Evolutionary conservation across 2,888 invertebrate species (phyloP), one percentile per base, ranked within the genome.

Genomic region (Ormyrus labotus): DNA sequence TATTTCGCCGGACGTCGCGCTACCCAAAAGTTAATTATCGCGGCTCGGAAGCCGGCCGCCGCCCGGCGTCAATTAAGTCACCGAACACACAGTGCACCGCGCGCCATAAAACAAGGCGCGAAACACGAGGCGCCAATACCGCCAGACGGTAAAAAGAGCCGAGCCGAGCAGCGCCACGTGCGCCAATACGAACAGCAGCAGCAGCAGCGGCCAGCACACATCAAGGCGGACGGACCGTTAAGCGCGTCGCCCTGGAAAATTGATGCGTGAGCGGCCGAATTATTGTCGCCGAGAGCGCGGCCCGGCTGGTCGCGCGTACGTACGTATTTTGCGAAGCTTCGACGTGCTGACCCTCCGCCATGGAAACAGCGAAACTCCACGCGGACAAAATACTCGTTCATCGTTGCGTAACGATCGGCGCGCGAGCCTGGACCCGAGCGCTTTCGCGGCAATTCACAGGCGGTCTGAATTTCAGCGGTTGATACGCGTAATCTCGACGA

Each of bases 21-120:
- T 57, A 5, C n/a, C 45, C 48, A 5, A 47, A 58, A 70, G 47
- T 70, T 70, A 70, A 70, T 70, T 70, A 70, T 70, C 57, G 58
- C 58, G 58, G 58, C 58, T 70, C 58, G 70, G 70, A 48, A n/a
- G 70, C 58, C 9, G 9, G 9, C 48, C 34, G 11, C 34, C 34
- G 57, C 45, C 19, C n/a, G 19, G 7, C 55, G 68, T 68, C 68
- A 68, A 68, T 68, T 68, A 55, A 68, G 45, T 45, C 7, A 5
- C 34, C n/a, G 45, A 34, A 34, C 34, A 34, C 34, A n/a, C n/a
- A 13, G 58, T 10, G 60, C 60, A 5, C 60, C 60, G 9, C 60
- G 13, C 34, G 60, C 60, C 58, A 70, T 70, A 70, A 70, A 70
- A 70, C 70, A 70, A 70, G 70, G 11, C 70, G 70, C 70, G 50